Evolutionary conservation across 2,113 vertebrate genomes (phyloP).

Genomic region (Zapornia atra): DNA sequence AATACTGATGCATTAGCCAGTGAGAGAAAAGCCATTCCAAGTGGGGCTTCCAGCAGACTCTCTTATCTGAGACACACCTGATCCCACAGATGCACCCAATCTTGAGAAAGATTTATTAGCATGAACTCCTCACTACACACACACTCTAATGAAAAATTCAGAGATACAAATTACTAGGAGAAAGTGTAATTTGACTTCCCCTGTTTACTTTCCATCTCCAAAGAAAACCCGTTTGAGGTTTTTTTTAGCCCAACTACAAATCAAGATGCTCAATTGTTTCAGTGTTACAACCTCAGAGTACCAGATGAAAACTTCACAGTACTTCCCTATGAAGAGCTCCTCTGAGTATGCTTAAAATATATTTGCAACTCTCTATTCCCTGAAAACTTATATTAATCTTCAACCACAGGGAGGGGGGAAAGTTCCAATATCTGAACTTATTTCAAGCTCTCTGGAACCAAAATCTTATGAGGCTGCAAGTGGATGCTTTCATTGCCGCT

Average conservation of each 20-base stretch:
- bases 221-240: neutral
- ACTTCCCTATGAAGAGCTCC: neutral
- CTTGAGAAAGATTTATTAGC: neutral
- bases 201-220: neutral
- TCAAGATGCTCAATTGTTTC: neutral
- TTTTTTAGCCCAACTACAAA: neutral
- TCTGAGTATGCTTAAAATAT: neutral
- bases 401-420: neutral
- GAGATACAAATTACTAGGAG: neutral
- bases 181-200: neutral
- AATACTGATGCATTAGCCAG: neutral
- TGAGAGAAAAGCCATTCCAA: neutral
- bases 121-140: neutral
- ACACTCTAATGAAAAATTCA: neutral
- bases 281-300: neutral
- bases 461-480: neutral
- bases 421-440: neutral
- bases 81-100: neutral
- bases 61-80: neutral
- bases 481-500: neutral
- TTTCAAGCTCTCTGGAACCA: neutral
- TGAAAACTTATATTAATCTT: neutral
- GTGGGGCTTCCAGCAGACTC: neutral
- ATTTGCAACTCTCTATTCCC: neutral
- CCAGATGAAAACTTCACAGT: neutral